Evolutionary conservation across 2,113 vertebrate species (phyloP), one percentile per base, ranked within the genome.

Genomic region (Sphaerodactylus townsendi): DNA sequence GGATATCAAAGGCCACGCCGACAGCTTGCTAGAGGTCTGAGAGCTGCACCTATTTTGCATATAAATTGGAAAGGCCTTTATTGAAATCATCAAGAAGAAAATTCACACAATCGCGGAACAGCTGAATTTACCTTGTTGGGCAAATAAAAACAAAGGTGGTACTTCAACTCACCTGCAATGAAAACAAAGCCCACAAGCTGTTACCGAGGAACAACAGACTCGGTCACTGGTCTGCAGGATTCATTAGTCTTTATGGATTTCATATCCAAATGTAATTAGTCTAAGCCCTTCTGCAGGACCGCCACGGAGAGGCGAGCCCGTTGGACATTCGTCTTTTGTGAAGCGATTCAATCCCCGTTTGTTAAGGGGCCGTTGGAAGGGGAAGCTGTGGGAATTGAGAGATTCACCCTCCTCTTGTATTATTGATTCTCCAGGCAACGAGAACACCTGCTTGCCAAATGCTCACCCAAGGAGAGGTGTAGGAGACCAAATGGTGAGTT

Each of bases 61-160:
- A 93, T 94, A 96, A 95, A 96, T 96, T 90, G 91, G 86, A 88
- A 93, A 91, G 92, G 79, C 94, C 94, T 89, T 93, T 90, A 91
- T 91, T 85, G 89, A 89, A 91, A 77, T 62, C 50, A 86, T 85
- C 82, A 86, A 77, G 92, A 95, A 94, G 95, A 92, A n/a, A 91
- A 93, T 93, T 64, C 86, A 82, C 86, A 85, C 81, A 80, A 92
- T 81, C 89, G 93, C 89, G 92, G 85, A 95, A 88, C 93, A 93
- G 92, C 88, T 89, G 81, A 85, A 92, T 94, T 94, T 86, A 90
- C 86, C 90, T 94, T 94, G 85, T 90, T 89, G 92, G 82, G 78
- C 88, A 91, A 88, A 94, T 95, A 91, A 90, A 87, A 93, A 81
- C 76, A 88, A 89, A 79, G 56, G 85, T 87, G 88, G 89, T 94